Evolutionary conservation across 2,113 vertebrate genomes (phyloP).

Genomic region (Bambusicola thoracicus): DNA sequence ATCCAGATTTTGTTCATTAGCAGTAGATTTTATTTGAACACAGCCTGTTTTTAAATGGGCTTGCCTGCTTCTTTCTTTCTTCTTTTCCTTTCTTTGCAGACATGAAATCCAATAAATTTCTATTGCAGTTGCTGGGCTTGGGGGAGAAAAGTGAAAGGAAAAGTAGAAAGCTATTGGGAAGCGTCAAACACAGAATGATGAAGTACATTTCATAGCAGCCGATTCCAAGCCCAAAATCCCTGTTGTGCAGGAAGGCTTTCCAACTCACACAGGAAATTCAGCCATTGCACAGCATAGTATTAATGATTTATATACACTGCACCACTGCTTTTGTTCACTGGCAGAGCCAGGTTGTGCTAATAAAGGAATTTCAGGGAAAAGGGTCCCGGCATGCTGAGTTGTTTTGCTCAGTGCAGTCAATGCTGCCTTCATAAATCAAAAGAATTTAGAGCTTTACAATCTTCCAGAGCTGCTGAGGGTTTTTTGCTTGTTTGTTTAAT

Average conservation of each 20-base stretch:
- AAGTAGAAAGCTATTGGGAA: conserved; percentile 67
- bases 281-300: conserved; percentile 70
- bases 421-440: conserved; percentile 77
- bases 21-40: neutral
- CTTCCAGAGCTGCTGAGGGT: conserved; percentile 37
- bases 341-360: conserved; percentile 70
- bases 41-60: neutral
- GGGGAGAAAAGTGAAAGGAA: conserved; percentile 29
- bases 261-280: conserved; percentile 73
- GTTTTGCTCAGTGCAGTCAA: conserved; percentile 55
- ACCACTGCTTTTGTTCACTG: conserved; percentile 75
- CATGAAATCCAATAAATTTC: conserved; percentile 48
- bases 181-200: conserved; percentile 63
- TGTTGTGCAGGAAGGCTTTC: conserved; percentile 74
- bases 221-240: conserved; percentile 75
- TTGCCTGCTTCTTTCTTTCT: neutral
- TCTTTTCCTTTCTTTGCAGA: conserved; percentile 42
- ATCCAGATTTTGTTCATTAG: neutral
- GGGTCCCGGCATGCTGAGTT: conserved; percentile 60
- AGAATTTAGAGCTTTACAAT: conserved; percentile 71
- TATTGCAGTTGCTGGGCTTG: conserved; percentile 12
- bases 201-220: conserved; percentile 73
- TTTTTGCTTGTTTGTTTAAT: neutral
- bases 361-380: conserved; percentile 75
- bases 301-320: conserved; percentile 80